Evolutionary conservation across 2,113 vertebrate species (phyloP), one percentile per base, ranked within the genome.

Genomic region (Tamias sibiricus): DNA sequence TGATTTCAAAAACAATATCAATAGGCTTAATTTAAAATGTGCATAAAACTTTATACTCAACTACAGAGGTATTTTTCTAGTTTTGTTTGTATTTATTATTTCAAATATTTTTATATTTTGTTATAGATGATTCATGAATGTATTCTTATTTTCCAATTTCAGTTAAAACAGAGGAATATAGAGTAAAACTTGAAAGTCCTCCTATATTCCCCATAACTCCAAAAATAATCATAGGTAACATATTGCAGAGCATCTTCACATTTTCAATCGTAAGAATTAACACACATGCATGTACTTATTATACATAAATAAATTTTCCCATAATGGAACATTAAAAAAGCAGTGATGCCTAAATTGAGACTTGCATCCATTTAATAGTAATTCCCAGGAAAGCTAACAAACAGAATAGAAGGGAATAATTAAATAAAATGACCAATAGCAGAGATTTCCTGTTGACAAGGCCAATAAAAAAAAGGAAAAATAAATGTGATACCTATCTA

Each of bases 41-140:
- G 64, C 35, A 77, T 83, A 83, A 52, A 84, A 77, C 4, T 71
- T 79, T 80, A 37, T 95, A 40, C 4, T 79, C 35, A 86, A 13
- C 24, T 84, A 6, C 57, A 6, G 75, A 30, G 44, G 22, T 68
- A 30, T 77, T 77, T 68, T 75, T n/a, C 42, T 72, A 59, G 35
- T 81, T 68, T 37, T 24, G 20, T 84, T 75, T 62, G 9, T 17
- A 84, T 72, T 22, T 57, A 47, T 77, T 69, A 64, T 71, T 79
- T 85, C n/a, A n/a, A 77, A 64, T 91, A 59, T n/a, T 91, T 82
- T 5, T 75, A 52, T 62, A 76, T 72, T 90, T 81, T 90, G 30
- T 90, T 71, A 69, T 8, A 59, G 7, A 42, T 2, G 80, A 49
- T 57, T 84, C 40, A 75, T 35, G 22, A 93, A 47, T 76, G 12